Base-by-base conservation (phyloP, 2,797 vertebrate species). In the Karalla daura region DNA sequence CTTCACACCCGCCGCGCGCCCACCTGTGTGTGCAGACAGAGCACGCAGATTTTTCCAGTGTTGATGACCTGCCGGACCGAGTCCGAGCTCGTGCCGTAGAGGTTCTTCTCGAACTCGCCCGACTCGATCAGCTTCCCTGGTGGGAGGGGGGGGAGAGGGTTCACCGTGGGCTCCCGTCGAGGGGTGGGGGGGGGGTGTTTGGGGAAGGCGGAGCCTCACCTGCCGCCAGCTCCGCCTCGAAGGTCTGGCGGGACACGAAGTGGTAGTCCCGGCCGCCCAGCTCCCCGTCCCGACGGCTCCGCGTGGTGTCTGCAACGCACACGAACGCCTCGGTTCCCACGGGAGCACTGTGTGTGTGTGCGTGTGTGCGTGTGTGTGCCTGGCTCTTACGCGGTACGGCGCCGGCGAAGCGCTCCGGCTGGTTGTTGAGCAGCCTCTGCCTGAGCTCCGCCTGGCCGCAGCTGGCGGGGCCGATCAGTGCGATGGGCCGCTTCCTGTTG, bases 31-130 rank as follows among this genome's bases (percentile, higher is more conserved):
- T 96, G 96, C 75, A 99, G 94, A 89, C 95, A 98, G 61, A 99
- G 84, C 69, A 99, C 93, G 83, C 98, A 98, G 84, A 99, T 99
- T 81, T 98, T 99, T 72, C 97, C 95, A 4, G 96, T 96, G 93
- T 98, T 99, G 92, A 99, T 98, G 58, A 99, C 95, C 80, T 99
- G 98, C 46, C 97, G 93, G 78, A 99, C 96, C 0, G 96, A 98
- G 88, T 99, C 98, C 23, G 95, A 93, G 78, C 96, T 97, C 4
- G 97, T 98, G 73, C 98, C 98, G 3, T 99, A 99, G 4, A 96
- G 92, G 81, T 99, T 99, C 90, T 97, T 98, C 87, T 99, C 98
- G 90, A 96, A 98, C 83, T 99, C 98, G 1, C 97, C 96, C 0
- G 95, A 96, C 43, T 99, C 98, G 25, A 99, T 98, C 82, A 98